These are phyloP conservation scores for Hymenopus coronatus DNA, from an alignment of 2,888 invertebrate species.

Conservation along the genomic window DNA sequence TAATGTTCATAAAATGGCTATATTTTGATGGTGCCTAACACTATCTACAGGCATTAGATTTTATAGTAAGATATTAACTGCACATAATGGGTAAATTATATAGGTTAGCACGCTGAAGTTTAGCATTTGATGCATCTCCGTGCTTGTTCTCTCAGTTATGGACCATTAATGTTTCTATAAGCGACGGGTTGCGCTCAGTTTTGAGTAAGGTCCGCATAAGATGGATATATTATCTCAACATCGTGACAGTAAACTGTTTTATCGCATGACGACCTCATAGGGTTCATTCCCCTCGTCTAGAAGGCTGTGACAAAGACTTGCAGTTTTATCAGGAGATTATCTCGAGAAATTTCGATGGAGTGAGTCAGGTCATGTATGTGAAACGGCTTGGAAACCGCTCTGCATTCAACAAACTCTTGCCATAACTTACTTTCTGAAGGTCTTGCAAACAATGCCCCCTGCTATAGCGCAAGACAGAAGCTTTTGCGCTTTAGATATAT, in stretches of 20 bases:
- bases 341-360: neutral
- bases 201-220: neutral
- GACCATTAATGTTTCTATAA: neutral
- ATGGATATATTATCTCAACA: neutral
- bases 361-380: neutral
- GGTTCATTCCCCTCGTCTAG: neutral
- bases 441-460: neutral
- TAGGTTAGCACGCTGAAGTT: neutral
- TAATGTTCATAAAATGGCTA: no score
- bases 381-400: neutral
- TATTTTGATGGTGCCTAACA: no score
- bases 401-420: neutral
- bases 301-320: neutral
- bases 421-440: neutral
- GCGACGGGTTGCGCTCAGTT: neutral
- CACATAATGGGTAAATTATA: neutral
- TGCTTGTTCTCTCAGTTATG: neutral
- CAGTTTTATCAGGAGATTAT: neutral
- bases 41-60: no score
- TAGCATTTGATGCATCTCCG: neutral
- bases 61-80: neutral
- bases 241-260: neutral
- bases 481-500: neutral
- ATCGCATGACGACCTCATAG: neutral
- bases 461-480: neutral